These are phyloP conservation scores for Vulpes vulpes DNA, from an alignment of 2,113 vertebrate species.

Conservation along the genomic window DNA sequence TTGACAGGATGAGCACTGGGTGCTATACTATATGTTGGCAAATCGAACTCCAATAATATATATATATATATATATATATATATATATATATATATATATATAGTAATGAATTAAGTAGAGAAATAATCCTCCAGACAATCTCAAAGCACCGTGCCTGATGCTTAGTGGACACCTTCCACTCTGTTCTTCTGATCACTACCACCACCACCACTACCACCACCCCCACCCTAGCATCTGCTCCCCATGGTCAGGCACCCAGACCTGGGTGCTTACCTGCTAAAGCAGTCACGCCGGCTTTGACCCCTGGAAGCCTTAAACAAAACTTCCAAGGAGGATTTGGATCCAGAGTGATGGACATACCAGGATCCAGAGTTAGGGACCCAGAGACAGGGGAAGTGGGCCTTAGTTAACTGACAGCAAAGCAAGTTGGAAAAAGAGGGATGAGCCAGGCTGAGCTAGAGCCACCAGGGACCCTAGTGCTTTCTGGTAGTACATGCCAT, in stretches of 20 bases:
- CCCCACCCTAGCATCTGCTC: too few relatives aligned
- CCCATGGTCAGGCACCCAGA: too few relatives aligned
- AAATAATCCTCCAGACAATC: neutral
- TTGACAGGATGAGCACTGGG: too few relatives aligned
- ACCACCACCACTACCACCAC: too few relatives aligned
- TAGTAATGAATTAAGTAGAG: neutral
- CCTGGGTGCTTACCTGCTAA: neutral
- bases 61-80: too few relatives aligned
- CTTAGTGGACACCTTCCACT: neutral
- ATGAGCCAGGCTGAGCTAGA: neutral
- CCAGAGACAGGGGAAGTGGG: neutral
- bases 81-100: too few relatives aligned
- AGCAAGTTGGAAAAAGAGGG: neutral
- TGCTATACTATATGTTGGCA: too few relatives aligned
- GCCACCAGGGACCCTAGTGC: neutral
- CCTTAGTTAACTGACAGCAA: neutral
- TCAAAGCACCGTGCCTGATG: neutral
- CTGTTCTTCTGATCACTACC: too few relatives aligned
- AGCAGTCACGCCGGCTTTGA: neutral
- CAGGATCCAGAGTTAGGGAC: neutral
- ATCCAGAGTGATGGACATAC: neutral
- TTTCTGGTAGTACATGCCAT: rapidly evolving
- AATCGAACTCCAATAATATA: too few relatives aligned
- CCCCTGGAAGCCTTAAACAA: neutral
- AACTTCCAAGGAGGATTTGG: neutral